A percentile compares a stretch with the other conserved stretches of the same genome.
phyloP scores from a whole-genome alignment of 1,140 invertebrate species.

The Caenorhabditis brenneri region DNA sequence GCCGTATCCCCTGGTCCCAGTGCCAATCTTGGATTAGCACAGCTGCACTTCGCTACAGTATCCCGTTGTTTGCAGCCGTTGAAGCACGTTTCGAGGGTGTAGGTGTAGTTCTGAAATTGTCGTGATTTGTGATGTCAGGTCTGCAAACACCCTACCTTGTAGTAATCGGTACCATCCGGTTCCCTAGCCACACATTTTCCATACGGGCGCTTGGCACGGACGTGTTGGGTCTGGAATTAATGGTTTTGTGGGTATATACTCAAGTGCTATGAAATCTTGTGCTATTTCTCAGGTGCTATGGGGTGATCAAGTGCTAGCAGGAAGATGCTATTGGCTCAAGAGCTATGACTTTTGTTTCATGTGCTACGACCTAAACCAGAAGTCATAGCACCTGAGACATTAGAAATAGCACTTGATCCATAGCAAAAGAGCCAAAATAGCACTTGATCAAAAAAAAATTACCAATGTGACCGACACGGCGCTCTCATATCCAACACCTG shows the following conservation, averaged over 20 bases:
- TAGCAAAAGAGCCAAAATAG: no score
- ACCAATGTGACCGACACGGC: constrained; percentile 22
- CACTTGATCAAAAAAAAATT: background rate
- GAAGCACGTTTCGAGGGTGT: constrained; percentile 46
- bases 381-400: no score
- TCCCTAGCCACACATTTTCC: constrained; percentile 8
- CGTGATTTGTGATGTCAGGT: no score
- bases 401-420: no score
- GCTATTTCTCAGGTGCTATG: no score
- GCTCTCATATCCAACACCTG: constrained; percentile 42
- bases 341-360: no score
- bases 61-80: constrained; percentile 34
- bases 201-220: constrained; percentile 4
- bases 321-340: no score
- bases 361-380: no score
- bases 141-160: background rate
- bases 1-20: background rate
- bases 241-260: background rate
- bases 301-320: no score
- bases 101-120: constrained; percentile 6
- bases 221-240: constrained; percentile 18
- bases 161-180: background rate
- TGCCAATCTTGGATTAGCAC: constrained; percentile 1
- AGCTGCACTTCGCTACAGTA: background rate
- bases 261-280: no score